Conservation (phyloP, 1,140 invertebrate genomes). For the Apis cerana region DNA sequence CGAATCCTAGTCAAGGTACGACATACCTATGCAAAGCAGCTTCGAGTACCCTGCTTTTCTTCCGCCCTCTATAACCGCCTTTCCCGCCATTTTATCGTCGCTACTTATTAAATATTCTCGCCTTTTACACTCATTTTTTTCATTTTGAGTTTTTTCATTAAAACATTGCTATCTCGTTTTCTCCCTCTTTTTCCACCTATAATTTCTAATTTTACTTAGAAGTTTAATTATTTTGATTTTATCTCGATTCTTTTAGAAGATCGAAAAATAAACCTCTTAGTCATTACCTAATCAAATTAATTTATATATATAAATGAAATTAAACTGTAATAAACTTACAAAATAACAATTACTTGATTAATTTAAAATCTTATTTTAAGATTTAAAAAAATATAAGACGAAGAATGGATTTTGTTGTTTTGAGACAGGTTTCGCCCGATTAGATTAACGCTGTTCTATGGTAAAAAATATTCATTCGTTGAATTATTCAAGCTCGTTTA, state of each 20-base stretch:
- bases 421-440: background rate
- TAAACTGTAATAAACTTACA: too few relatives aligned
- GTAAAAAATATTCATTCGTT: constrained; percentile 28
- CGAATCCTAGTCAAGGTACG: constrained; percentile 39
- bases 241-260: too few relatives aligned
- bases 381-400: background rate
- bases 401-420: background rate
- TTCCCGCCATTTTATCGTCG: constrained; percentile 13
- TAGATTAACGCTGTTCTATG: background rate
- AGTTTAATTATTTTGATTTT: too few relatives aligned
- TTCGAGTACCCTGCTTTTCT: constrained; percentile 31
- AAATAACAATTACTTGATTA: too few relatives aligned
- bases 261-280: too few relatives aligned
- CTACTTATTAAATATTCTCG: constrained; percentile 10
- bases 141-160: too few relatives aligned
- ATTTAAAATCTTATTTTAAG: background rate
- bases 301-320: too few relatives aligned
- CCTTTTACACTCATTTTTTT: background rate
- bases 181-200: accelerated
- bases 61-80: background rate
- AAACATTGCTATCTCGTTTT: background rate
- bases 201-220: too few relatives aligned
- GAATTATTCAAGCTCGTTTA: constrained; percentile 32
- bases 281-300: too few relatives aligned
- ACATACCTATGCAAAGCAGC: constrained; percentile 44